These are phyloP conservation scores for Epinephelus awoara DNA, from an alignment of 2,797 vertebrate species.

Conservation along the genomic window DNA sequence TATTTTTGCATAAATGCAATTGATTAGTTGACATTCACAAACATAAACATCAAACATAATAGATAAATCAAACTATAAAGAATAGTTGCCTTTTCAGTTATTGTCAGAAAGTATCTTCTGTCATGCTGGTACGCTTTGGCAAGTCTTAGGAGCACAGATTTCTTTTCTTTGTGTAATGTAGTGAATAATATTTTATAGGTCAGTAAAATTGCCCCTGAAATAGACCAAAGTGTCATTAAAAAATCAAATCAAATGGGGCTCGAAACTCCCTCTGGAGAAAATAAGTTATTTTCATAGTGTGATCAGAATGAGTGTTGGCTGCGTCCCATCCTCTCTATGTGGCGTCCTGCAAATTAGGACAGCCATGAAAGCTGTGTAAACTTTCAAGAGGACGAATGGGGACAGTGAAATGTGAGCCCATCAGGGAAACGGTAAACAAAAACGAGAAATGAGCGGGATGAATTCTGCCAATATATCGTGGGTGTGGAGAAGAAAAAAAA, in stretches of 20 bases:
- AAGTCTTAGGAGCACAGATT: not conserved
- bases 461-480: conserved; percentile 29
- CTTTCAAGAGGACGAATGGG: conserved; percentile 44
- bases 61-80: not conserved
- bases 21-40: not conserved
- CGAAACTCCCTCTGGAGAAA: conserved; percentile 16
- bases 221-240: conserved; percentile 15
- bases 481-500: conserved; percentile 6
- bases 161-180: not conserved
- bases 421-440: conserved; percentile 55
- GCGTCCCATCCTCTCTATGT: conserved; percentile 32
- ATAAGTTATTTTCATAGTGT: conserved; percentile 8
- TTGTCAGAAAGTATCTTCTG: not conserved
- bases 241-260: not conserved
- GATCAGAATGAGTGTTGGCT: conserved; percentile 33
- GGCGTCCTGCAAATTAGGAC: conserved; percentile 57
- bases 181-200: conserved; percentile 12
- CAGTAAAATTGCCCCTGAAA: conserved; percentile 12
- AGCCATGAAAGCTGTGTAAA: conserved; percentile 68
- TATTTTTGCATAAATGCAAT: not conserved
- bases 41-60: not conserved
- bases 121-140: not conserved
- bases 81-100: not conserved
- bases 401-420: conserved; percentile 59
- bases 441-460: not conserved